Evolutionary conservation across 1,140 invertebrate species (phyloP).

Genomic region (Ceratosolen solmsi): DNA sequence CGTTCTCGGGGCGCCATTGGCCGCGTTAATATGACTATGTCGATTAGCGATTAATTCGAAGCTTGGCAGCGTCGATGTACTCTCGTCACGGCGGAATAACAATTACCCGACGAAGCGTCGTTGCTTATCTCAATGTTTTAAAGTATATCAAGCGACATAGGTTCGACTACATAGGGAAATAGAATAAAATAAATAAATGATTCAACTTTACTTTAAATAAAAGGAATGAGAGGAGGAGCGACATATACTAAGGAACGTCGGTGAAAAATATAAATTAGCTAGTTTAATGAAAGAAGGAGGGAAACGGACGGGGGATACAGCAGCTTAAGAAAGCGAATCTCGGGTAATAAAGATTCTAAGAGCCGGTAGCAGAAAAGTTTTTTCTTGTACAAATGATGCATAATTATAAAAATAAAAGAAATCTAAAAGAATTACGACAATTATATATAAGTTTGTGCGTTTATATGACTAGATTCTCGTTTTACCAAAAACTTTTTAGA

Average conservation of each 20-base stretch:
- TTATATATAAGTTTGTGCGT: background rate
- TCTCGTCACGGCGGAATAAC: too few relatives aligned
- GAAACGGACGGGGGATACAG: background rate
- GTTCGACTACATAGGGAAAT: too few relatives aligned
- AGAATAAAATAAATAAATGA: too few relatives aligned
- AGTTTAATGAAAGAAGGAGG: slow-evolving; percentile 15
- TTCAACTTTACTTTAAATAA: too few relatives aligned
- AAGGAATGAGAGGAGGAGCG: too few relatives aligned
- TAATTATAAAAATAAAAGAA: slow-evolving; percentile 26
- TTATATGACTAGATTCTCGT: background rate
- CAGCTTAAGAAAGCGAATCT: slow-evolving; percentile 17
- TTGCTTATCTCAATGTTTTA: too few relatives aligned
- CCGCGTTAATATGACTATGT: too few relatives aligned
- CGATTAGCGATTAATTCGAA: too few relatives aligned
- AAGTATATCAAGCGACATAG: too few relatives aligned
- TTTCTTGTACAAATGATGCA: slow-evolving; percentile 8
- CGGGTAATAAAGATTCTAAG: slow-evolving; percentile 7
- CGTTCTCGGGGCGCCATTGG: too few relatives aligned
- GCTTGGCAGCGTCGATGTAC: too few relatives aligned
- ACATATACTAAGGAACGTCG: background rate
- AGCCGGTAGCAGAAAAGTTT: slow-evolving; percentile 21
- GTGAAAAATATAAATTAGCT: slow-evolving; percentile 13
- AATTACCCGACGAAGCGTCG: too few relatives aligned
- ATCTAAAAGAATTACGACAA: background rate
- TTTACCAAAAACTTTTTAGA: background rate